Conservation (phyloP, 2,888 invertebrate genomes). For the Thera britannica region DNA sequence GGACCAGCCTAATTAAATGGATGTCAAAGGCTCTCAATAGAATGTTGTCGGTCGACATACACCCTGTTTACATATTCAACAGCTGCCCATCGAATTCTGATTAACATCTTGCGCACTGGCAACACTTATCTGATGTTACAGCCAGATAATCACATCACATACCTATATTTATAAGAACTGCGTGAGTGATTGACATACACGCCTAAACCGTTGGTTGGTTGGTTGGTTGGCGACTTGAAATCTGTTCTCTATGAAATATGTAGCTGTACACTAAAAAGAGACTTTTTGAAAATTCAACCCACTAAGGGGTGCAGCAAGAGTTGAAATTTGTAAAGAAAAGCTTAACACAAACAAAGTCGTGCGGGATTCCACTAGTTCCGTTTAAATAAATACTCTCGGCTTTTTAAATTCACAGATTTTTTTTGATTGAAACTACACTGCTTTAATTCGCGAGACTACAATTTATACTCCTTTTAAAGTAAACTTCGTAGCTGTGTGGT, state of each 20-base stretch:
- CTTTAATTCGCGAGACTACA: conserved; percentile 35
- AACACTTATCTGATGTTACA: conserved; percentile 37
- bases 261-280: too few species aligned
- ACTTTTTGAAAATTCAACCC: too few species aligned
- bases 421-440: conserved; percentile 35
- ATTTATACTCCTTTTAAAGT: conserved; percentile 34
- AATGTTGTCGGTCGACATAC: conserved; percentile 23
- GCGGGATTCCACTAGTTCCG: background rate
- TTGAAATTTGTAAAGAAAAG: too few species aligned
- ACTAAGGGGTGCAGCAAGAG: too few species aligned
- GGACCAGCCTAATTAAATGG: conserved; percentile 70
- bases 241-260: too few species aligned
- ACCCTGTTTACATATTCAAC: conserved; percentile 51
- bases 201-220: too few species aligned
- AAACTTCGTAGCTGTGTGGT: conserved; percentile 30
- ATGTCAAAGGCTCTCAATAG: conserved; percentile 49
- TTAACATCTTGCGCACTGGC: conserved; percentile 43
- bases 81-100: conserved; percentile 54
- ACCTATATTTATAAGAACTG: too few species aligned
- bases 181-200: too few species aligned
- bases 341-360: too few species aligned
- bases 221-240: too few species aligned
- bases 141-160: background rate
- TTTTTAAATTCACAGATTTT: background rate
- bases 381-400: background rate